Conservation (phyloP, 2,113 vertebrate genomes). For the Oenanthe melanoleuca region DNA sequence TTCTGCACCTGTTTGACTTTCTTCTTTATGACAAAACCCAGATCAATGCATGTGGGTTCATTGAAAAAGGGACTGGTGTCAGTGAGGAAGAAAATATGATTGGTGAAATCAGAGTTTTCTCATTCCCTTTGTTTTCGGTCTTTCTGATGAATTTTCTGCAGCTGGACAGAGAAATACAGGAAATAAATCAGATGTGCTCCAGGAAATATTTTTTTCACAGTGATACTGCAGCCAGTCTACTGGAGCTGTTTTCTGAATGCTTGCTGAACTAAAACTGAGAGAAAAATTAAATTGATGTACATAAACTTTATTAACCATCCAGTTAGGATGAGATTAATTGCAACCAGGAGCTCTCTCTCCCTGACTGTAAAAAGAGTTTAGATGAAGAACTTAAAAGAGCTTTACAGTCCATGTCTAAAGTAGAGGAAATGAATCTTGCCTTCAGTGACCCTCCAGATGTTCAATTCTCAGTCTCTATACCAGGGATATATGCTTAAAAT, state of each 20-base stretch:
- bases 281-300: background rate
- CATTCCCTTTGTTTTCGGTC: background rate
- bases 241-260: background rate
- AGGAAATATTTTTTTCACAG: background rate
- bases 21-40: background rate
- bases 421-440: background rate
- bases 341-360: background rate
- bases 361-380: background rate
- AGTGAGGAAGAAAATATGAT: background rate
- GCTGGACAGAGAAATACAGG: background rate
- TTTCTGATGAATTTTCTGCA: background rate
- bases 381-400: background rate
- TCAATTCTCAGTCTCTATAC: background rate
- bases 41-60: background rate
- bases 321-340: background rate
- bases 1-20: constrained; percentile 36
- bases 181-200: background rate
- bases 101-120: background rate
- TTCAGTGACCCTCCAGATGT: background rate
- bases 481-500: background rate
- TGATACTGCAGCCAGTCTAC: background rate
- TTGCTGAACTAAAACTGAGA: background rate
- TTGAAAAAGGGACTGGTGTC: background rate
- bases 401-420: background rate
- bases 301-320: background rate